Percentiles rank a stretch among this genome's conserved stretches.
Conservation (phyloP, 2,888 invertebrate species). For the Hirtodrosophila histrioides region DNA sequence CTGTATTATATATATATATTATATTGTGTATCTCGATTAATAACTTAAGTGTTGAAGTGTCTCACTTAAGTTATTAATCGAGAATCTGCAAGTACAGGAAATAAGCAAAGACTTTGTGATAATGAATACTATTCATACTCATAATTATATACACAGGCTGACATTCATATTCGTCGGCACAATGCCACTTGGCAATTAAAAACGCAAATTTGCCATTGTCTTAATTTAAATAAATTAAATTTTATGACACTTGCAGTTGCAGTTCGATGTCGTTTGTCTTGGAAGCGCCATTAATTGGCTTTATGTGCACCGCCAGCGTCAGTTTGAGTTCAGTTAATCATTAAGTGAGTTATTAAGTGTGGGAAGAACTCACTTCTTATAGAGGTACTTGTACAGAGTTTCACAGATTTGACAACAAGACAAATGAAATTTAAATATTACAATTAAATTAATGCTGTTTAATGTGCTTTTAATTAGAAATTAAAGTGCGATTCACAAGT, state of each 20-base stretch:
- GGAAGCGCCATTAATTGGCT: conserved; percentile 77
- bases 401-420: conserved; percentile 28
- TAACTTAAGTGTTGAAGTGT: no score
- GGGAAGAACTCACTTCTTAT: conserved; percentile 25
- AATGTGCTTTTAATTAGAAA: conserved; percentile 37
- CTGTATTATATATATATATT: no score
- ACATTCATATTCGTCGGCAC: conserved; percentile 7
- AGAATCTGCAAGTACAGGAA: conserved; percentile 31
- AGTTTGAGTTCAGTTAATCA: conserved; percentile 10
- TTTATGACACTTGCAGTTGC: conserved; percentile 78
- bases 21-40: no score
- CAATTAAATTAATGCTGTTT: conserved; percentile 24
- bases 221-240: conserved; percentile 81
- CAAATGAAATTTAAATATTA: conserved; percentile 47
- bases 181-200: conserved; percentile 67
- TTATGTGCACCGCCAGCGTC: conserved; percentile 74
- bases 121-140: conserved; percentile 12
- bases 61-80: no score
- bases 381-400: conserved; percentile 6
- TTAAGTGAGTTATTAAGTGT: conserved; percentile 32
- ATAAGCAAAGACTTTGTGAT: conserved; percentile 3
- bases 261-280: conserved; percentile 37
- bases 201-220: conserved; percentile 74
- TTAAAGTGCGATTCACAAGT: conserved; percentile 11
- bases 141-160: conserved; percentile 5